phyloP scores from a whole-genome alignment of 2,113 vertebrate species.

The Chitala chitala region DNA sequence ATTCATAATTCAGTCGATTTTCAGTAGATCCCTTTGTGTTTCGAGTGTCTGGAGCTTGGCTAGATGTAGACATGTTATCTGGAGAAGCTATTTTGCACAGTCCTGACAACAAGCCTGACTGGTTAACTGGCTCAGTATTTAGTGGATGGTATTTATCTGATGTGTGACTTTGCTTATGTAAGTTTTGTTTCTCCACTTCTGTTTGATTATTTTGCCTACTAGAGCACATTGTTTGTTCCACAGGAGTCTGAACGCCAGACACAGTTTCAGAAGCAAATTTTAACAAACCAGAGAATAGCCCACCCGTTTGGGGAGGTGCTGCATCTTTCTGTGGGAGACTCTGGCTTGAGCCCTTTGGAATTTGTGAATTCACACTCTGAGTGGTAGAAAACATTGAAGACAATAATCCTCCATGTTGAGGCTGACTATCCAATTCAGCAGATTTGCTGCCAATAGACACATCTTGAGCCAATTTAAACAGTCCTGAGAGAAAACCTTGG shows the following conservation, averaged over 20 bases:
- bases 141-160: no score
- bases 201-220: slow-evolving; percentile 29
- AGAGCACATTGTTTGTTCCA: slow-evolving; percentile 29
- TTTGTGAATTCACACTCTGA: slow-evolving; percentile 21
- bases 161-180: slow-evolving; percentile 34
- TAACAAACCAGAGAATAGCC: slow-evolving; percentile 57
- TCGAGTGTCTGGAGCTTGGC: slow-evolving; percentile 25
- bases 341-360: slow-evolving; percentile 33
- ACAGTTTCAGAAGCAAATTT: slow-evolving; percentile 52
- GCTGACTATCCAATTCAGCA: slow-evolving; percentile 37
- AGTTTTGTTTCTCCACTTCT: slow-evolving; percentile 12
- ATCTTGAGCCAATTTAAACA: slow-evolving; percentile 61
- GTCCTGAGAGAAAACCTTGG: slow-evolving; percentile 50
- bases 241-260: slow-evolving; percentile 25
- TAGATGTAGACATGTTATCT: slow-evolving; percentile 22
- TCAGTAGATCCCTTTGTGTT: slow-evolving; percentile 20
- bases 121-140: slow-evolving; percentile 19
- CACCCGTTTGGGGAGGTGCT: slow-evolving; percentile 40
- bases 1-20: slow-evolving; percentile 25
- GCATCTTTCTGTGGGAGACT: slow-evolving; percentile 30
- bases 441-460: slow-evolving; percentile 33
- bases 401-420: slow-evolving; percentile 60
- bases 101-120: slow-evolving; percentile 48
- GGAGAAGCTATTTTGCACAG: slow-evolving; percentile 30
- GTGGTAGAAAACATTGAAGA: slow-evolving; percentile 56